A percentile compares a stretch with the other conserved stretches of the same genome.
Evolutionary conservation across 2,113 vertebrate genomes (phyloP).

Genomic region (Synodontis membranacea): DNA sequence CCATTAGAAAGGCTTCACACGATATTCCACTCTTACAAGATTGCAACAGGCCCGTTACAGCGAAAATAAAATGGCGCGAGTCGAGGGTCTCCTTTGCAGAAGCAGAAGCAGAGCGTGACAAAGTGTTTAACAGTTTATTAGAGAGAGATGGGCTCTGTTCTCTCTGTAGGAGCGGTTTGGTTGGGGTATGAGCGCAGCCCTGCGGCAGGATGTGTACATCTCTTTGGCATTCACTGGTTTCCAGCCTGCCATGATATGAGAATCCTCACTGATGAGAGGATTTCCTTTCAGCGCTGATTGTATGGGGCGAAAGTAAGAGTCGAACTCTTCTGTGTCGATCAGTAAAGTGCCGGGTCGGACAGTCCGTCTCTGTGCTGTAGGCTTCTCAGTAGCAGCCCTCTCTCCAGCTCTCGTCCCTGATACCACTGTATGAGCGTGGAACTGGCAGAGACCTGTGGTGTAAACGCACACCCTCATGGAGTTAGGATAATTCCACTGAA

Average conservation of each 20-base stretch:
- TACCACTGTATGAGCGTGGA: conserved; percentile 82
- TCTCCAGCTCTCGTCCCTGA: conserved; percentile 95
- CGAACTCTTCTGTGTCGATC: conserved; percentile 43
- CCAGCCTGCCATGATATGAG: conserved; percentile 70
- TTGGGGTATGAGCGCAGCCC: conserved; percentile 52
- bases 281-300: conserved; percentile 58
- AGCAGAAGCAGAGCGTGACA: background rate
- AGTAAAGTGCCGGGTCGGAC: conserved; percentile 94
- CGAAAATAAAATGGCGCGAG: conserved; percentile 19
- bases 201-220: conserved; percentile 64
- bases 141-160: conserved; percentile 35
- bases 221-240: conserved; percentile 87
- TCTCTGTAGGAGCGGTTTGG: conserved; percentile 42
- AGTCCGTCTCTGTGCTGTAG: conserved; percentile 72
- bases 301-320: conserved; percentile 71
- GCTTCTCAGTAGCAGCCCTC: conserved; percentile 92
- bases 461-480: background rate
- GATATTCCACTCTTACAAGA: conserved; percentile 60
- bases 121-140: background rate
- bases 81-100: background rate
- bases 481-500: background rate
- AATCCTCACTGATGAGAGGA: conserved; percentile 53
- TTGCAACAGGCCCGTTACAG: conserved; percentile 66
- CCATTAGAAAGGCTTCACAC: conserved; percentile 51
- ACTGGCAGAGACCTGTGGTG: conserved; percentile 83